phyloP scores from a whole-genome alignment of 2,113 vertebrate species.

The Phyllostomus hastatus region DNA sequence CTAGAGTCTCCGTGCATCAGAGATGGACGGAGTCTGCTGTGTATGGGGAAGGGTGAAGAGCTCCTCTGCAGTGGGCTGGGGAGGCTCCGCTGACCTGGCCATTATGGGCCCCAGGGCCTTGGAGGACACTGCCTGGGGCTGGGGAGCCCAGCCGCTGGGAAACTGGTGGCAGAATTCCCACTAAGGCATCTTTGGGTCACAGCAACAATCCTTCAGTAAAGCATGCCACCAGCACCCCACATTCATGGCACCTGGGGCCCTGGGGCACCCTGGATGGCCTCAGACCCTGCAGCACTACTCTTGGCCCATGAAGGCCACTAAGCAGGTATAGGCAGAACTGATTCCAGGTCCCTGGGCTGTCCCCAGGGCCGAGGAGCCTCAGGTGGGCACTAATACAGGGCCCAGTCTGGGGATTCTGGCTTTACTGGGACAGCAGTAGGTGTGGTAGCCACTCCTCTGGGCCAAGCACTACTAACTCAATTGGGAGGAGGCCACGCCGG shows the following conservation, averaged over 20 bases:
- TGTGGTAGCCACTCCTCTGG: slow-evolving; percentile 91
- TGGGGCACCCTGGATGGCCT: not conserved
- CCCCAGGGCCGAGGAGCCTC: slow-evolving; percentile 61
- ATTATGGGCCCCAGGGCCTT: not conserved
- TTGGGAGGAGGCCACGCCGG: slow-evolving; percentile 98
- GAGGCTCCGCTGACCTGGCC: not conserved
- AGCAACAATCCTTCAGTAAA: not conserved
- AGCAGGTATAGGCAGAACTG: slow-evolving; percentile 65
- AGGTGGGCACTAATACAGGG: slow-evolving; percentile 66
- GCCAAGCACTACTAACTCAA: slow-evolving; percentile 99
- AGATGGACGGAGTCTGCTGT: slow-evolving; percentile 22
- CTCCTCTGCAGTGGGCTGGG: slow-evolving; percentile 41
- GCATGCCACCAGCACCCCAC: not conserved
- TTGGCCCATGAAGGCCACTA: not conserved
- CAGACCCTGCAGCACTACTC: not conserved
- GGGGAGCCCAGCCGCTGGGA: not conserved
- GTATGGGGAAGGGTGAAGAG: not conserved
- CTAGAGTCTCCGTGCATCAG: too few relatives aligned
- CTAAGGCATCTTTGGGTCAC: slow-evolving; percentile 36
- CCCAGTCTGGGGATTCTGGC: slow-evolving; percentile 97
- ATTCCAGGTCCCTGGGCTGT: slow-evolving; percentile 74
- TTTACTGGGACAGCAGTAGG: slow-evolving; percentile 97
- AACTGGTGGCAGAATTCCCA: not conserved
- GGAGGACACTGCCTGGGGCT: not conserved
- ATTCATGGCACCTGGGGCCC: not conserved